Conservation (phyloP, 2,113 vertebrate species). For the Pithys albifrons region DNA sequence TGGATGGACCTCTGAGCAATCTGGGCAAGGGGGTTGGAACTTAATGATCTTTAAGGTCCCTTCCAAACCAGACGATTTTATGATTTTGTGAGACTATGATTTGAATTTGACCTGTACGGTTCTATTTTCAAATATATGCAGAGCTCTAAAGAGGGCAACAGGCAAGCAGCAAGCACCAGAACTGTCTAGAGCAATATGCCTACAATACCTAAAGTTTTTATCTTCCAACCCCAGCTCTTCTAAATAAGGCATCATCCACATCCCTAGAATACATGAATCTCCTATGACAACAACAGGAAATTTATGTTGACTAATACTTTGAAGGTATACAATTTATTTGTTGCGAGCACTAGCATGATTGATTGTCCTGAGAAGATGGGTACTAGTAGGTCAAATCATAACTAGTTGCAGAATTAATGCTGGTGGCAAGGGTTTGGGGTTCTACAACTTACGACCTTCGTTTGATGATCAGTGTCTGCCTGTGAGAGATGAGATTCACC, state of each 20-base stretch:
- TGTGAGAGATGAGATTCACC: background rate
- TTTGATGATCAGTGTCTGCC: background rate
- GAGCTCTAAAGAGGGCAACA: background rate
- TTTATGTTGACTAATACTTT: background rate
- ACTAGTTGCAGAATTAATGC: background rate
- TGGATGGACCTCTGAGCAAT: background rate
- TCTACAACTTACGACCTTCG: background rate
- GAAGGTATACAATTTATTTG: background rate
- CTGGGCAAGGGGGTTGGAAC: rapidly evolving
- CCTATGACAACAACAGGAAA: background rate
- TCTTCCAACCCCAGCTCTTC: background rate
- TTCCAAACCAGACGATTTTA: background rate
- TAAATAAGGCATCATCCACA: background rate
- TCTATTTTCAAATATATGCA: background rate
- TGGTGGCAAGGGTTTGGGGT: background rate
- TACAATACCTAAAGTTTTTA: background rate
- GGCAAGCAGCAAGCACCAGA: background rate
- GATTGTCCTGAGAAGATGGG: background rate
- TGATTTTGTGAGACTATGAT: background rate
- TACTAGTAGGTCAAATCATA: background rate
- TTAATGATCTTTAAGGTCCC: background rate
- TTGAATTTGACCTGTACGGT: background rate
- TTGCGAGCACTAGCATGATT: background rate
- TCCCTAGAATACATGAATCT: background rate
- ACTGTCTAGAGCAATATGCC: background rate